Evolutionary conservation across 1,140 invertebrate genomes (phyloP).

Genomic region (Argopecten irradians): DNA sequence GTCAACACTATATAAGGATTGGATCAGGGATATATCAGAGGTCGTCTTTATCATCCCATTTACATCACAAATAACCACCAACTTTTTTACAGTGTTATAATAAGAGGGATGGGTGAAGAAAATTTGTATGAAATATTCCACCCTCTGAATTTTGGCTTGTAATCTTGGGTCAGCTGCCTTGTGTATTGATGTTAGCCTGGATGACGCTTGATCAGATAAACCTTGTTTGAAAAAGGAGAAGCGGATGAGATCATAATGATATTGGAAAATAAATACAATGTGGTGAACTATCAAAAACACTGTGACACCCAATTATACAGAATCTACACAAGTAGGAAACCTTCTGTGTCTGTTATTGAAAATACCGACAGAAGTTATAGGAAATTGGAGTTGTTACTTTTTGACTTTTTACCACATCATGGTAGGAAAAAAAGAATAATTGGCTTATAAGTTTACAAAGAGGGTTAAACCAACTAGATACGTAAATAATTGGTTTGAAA

Average conservation of each 20-base stretch:
- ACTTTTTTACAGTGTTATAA: slow-evolving; percentile 1
- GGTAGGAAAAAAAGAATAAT: background rate
- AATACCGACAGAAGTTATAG: background rate
- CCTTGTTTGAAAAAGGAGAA: background rate
- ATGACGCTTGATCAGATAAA: background rate
- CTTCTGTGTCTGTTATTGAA: background rate
- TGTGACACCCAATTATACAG: background rate
- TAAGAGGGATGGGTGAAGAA: background rate
- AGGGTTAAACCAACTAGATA: background rate
- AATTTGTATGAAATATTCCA: background rate
- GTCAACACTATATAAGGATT: background rate
- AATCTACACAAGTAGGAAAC: background rate
- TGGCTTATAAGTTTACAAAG: background rate
- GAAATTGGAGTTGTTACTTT: background rate
- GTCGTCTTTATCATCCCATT: background rate
- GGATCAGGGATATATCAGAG: background rate
- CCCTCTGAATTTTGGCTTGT: background rate
- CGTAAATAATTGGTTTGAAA: background rate
- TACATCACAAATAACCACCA: background rate
- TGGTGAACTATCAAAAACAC: background rate
- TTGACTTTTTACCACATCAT: background rate
- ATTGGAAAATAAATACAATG: background rate
- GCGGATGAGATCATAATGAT: background rate
- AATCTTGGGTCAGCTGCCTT: background rate
- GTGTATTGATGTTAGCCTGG: background rate